These are phyloP conservation scores for Pedicia rivosa DNA, from an alignment of 2,888 invertebrate genomes.

Conservation along the genomic window DNA sequence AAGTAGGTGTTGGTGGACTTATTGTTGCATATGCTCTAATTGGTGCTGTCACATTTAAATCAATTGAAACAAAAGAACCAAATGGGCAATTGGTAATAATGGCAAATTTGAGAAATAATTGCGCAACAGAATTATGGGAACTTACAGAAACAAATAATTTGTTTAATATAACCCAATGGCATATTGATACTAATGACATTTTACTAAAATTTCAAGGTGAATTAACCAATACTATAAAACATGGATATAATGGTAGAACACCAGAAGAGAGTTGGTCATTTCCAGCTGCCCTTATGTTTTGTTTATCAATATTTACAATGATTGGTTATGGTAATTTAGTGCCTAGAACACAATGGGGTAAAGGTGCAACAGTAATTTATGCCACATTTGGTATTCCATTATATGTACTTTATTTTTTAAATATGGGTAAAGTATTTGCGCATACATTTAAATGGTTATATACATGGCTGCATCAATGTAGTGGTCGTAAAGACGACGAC, in stretches of 20 bases:
- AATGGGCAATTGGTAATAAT: conserved; percentile 36
- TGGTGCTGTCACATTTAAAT: conserved; percentile 67
- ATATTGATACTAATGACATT: conserved; percentile 39
- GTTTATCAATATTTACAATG: conserved; percentile 79
- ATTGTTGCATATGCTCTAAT: conserved; percentile 77
- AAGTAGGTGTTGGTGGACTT: conserved; percentile 76
- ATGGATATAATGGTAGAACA: conserved; percentile 54
- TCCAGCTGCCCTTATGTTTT: conserved; percentile 78
- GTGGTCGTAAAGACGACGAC: conserved; percentile 32
- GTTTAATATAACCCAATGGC: conserved; percentile 50
- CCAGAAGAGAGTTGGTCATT: conserved; percentile 67
- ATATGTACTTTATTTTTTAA: conserved; percentile 74
- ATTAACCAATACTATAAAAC: conserved; percentile 44
- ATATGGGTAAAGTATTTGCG: conserved; percentile 77
- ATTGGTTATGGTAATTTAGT: conserved; percentile 82
- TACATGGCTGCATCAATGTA: conserved; percentile 59
- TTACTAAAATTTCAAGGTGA: conserved; percentile 50
- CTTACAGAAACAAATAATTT: conserved; percentile 49
- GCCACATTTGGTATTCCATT: conserved; percentile 78
- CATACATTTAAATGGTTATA: conserved; percentile 67
- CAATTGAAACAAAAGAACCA: conserved; percentile 51
- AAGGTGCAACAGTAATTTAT: conserved; percentile 68
- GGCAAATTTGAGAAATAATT: conserved; percentile 35
- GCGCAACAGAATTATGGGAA: conserved; percentile 50
- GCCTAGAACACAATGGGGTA: conserved; percentile 68